Conservation (phyloP, 2,888 invertebrate genomes). For the Steinernema scapterisci region DNA sequence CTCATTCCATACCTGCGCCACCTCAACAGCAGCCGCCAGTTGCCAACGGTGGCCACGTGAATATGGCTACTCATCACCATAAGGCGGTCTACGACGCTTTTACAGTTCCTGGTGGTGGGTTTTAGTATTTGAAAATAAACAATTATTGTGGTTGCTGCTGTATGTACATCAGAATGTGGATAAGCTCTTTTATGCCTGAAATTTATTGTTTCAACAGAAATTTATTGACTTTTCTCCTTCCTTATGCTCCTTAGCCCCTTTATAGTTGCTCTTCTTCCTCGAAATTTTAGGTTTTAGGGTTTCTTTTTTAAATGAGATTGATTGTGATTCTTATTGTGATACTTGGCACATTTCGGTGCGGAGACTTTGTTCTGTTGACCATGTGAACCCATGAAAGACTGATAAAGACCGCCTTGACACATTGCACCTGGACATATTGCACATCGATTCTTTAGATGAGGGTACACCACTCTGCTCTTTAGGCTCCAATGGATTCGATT, state of each 20-base stretch:
- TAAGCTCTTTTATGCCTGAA: not conserved
- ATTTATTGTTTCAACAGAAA: not conserved
- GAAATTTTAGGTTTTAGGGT: not conserved
- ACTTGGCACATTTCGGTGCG: constrained; percentile 9
- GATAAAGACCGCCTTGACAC: not conserved
- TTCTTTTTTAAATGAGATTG: not conserved
- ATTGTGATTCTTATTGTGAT: constrained; percentile 23
- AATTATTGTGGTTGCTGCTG: constrained; percentile 17
- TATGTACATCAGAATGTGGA: constrained; percentile 21
- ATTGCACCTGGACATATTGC: not conserved
- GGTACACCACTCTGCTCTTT: not conserved
- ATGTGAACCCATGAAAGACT: not conserved
- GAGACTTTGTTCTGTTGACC: not conserved
- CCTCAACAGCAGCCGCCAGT: constrained; percentile 23
- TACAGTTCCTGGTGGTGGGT: constrained; percentile 28
- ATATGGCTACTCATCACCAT: constrained; percentile 30
- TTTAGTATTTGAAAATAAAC: constrained; percentile 13
- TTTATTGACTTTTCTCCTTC: not conserved
- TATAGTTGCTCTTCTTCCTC: constrained; percentile 1
- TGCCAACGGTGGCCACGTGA: constrained; percentile 24
- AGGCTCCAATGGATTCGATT: constrained; percentile 28
- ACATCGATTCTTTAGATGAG: not conserved
- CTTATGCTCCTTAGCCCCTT: not conserved
- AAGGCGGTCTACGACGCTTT: constrained; percentile 29
- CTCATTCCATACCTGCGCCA: constrained; percentile 26